These are phyloP conservation scores for Catagonus wagneri DNA, from an alignment of 2,113 vertebrate species.

Conservation along the genomic window DNA sequence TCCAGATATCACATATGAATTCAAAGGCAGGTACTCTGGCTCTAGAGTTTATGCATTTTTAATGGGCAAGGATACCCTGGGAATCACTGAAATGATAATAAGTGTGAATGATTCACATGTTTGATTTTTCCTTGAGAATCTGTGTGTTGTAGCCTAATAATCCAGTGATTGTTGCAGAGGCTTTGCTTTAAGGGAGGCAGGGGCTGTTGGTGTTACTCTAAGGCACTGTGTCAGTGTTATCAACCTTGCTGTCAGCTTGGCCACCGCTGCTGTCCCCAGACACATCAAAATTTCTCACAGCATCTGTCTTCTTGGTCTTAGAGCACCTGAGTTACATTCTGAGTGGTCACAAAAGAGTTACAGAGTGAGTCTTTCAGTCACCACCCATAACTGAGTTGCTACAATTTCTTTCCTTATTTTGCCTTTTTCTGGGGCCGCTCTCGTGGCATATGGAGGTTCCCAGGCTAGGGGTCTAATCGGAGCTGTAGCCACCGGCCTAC, in stretches of 20 bases:
- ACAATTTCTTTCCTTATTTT: slow-evolving; percentile 43
- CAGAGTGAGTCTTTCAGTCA: not conserved
- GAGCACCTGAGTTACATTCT: slow-evolving; percentile 51
- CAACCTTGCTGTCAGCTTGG: slow-evolving; percentile 7
- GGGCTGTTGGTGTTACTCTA: not conserved
- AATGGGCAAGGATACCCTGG: not conserved
- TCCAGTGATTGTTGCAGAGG: not conserved
- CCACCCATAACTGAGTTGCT: slow-evolving; percentile 28
- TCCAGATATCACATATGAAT: not conserved
- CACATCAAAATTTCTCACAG: not conserved
- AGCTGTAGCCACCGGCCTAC: no score
- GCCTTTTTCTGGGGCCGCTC: no score
- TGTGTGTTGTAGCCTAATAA: not conserved
- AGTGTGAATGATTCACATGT: not conserved
- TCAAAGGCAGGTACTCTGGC: not conserved
- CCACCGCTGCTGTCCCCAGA: not conserved
- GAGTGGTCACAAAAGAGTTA: slow-evolving; percentile 11
- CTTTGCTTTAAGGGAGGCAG: not conserved
- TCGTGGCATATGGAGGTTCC: no score
- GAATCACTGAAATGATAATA: not conserved
- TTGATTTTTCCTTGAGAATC: slow-evolving; percentile 15
- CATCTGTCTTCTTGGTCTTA: slow-evolving; percentile 56
- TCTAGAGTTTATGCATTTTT: not conserved
- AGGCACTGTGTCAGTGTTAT: not conserved
- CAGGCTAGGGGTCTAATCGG: no score